Evolutionary conservation across 2,113 vertebrate genomes (phyloP).

Genomic region (Noctilio leporinus): DNA sequence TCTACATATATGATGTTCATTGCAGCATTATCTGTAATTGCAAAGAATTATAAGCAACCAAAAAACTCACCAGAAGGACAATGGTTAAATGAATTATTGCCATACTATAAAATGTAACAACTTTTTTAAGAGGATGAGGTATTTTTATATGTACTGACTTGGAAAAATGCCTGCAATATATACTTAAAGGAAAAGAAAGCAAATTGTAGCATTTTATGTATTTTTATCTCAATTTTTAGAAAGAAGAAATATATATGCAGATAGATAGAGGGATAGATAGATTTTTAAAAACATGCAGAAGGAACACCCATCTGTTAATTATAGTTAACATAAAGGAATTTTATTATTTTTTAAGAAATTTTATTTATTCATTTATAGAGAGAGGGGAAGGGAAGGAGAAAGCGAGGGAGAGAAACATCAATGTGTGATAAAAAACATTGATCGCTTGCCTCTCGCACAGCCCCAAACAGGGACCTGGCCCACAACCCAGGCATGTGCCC

Average conservation of each 20-base stretch:
- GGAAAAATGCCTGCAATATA: conserved; percentile 43
- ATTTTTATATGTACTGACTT: conserved; percentile 48
- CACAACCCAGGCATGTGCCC: no score
- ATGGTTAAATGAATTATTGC: conserved; percentile 33
- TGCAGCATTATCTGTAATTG: not conserved
- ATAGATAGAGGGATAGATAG: not conserved
- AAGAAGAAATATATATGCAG: not conserved
- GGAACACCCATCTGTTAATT: not conserved
- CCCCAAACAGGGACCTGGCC: no score
- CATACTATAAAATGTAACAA: conserved; percentile 27
- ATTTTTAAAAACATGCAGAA: not conserved
- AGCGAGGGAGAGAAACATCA: no score
- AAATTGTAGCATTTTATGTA: conserved; percentile 19
- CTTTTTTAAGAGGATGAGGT: conserved; percentile 9
- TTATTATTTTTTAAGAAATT: no score
- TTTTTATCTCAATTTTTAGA: conserved; percentile 26
- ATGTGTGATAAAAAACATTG: no score
- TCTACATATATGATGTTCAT: not conserved
- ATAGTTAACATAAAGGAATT: not conserved
- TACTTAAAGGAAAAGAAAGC: not conserved
- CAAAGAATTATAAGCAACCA: not conserved
- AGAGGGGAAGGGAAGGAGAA: no score
- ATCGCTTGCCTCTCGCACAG: no score
- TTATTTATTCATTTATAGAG: no score
- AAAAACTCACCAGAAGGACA: not conserved